These are phyloP conservation scores for Machimus rusticus DNA, from an alignment of 2,888 invertebrate genomes.

Conservation along the genomic window DNA sequence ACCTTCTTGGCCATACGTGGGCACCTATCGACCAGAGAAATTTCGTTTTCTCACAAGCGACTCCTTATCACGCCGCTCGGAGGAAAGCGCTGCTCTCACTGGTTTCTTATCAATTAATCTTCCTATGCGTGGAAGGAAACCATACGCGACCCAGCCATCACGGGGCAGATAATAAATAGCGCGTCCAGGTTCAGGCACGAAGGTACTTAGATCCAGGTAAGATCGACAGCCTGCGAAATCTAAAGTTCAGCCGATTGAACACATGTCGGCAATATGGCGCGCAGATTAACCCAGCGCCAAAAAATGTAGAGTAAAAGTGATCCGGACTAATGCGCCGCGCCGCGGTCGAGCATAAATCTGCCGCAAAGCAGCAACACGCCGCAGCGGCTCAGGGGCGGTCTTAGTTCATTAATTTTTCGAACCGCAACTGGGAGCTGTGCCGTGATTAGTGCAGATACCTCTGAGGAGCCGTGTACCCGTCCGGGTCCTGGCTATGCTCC, in stretches of 20 bases:
- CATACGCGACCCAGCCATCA: neutral
- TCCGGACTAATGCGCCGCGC: neutral
- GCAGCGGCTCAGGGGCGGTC: conserved; percentile 11
- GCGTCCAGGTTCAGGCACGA: neutral
- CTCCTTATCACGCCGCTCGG: neutral
- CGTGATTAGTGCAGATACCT: conserved; percentile 25
- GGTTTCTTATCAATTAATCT: conserved; percentile 32
- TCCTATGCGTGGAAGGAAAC: conserved; percentile 16
- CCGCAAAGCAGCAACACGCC: neutral
- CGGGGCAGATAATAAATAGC: neutral
- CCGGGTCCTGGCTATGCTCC: neutral
- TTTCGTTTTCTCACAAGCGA: conserved; percentile 23
- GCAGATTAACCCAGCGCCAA: neutral
- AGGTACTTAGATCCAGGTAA: neutral
- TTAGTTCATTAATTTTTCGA: conserved; percentile 24
- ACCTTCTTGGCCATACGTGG: conserved; percentile 8
- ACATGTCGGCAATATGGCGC: neutral
- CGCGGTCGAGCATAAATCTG: conserved; percentile 3
- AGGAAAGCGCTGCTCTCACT: neutral
- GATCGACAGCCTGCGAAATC: neutral
- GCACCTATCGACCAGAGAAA: neutral
- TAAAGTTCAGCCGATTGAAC: neutral
- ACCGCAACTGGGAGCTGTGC: neutral
- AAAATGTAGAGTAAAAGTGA: neutral
- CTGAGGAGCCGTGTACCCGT: neutral